Conservation (phyloP, 1,140 invertebrate species). For the Pinna nobilis region DNA sequence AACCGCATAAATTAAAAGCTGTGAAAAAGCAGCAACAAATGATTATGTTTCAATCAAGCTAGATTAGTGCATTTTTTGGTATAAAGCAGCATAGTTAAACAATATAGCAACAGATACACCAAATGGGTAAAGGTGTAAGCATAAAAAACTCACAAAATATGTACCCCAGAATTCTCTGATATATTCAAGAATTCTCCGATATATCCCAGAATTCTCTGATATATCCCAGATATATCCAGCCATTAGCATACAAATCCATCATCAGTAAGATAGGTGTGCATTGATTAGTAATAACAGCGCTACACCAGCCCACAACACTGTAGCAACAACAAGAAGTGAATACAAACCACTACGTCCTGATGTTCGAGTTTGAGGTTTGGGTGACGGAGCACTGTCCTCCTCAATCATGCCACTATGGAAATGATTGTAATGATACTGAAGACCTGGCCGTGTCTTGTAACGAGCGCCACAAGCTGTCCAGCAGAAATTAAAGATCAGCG, state of each 20-base stretch:
- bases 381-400: slow-evolving; percentile 72
- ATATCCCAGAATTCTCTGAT: not conserved
- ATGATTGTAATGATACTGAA: slow-evolving; percentile 98
- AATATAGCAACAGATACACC: too few relatives aligned
- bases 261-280: not conserved
- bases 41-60: too few relatives aligned
- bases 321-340: slow-evolving; percentile 11
- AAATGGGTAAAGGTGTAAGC: too few relatives aligned
- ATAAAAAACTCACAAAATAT: too few relatives aligned
- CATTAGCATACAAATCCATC: not conserved
- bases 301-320: not conserved
- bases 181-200: not conserved
- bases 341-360: slow-evolving; percentile 30
- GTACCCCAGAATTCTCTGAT: too few relatives aligned
- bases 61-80: too few relatives aligned
- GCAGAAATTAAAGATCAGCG: slow-evolving; percentile 25
- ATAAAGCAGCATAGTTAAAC: too few relatives aligned
- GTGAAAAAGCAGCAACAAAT: too few relatives aligned
- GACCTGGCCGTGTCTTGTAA: slow-evolving; percentile 97
- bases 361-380: slow-evolving; percentile 56
- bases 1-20: too few relatives aligned
- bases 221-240: not conserved
- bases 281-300: not conserved
- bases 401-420: slow-evolving; percentile 83
- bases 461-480: slow-evolving; percentile 92